Base-by-base conservation (phyloP, 2,797 vertebrate species). In the Oceanodroma leucorhoa region DNA sequence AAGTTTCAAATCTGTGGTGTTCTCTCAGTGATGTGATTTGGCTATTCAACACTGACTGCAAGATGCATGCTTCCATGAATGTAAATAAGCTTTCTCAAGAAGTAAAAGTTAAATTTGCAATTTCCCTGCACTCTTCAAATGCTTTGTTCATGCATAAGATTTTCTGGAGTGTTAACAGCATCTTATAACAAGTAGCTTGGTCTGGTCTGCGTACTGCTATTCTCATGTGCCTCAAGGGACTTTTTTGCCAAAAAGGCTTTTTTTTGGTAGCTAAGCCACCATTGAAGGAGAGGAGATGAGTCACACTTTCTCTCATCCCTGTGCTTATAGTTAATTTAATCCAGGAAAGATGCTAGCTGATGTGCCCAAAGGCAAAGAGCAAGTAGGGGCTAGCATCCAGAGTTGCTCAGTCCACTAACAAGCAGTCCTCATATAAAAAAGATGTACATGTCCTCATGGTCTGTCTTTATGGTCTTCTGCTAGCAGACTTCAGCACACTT, bases 211-310 rank as follows among this genome's bases (percentile, higher is more conserved):
- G 30, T 51, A 16, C 54, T 53, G 46, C 40, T 83, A 1, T n/a
- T 89, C 15, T 75, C 11, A 10, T 8, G 8, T 67, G 41, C 40
- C 23, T 76, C 34, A 51, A 30, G 36, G n/a, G n/a, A 53, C 7
- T 71, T n/a, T 7, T 2, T 43, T 43, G 43, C 43, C 43, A 43
- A 43, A 43, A 43, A 43, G 30, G 30, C 26, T 21, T 67, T 55
- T 55, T 43, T 85, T 67, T 83, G 58, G 32, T 90, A 91, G 41
- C 34, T 66, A 55, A 86, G 26, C 13, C 66, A 61, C 30, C n/a
- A 21, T 0, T 65, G 70, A 81, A 78, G 30, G 14, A 77, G 32
- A 78, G 6, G 14, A 86, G 43, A 32, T 1, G 0, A 75, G 24
- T 72, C 10, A 8, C 6, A 65, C 14, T 27, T 48, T 30, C 21